Conservation (phyloP, 2,797 vertebrate genomes). For the Lerista edwardsae region DNA sequence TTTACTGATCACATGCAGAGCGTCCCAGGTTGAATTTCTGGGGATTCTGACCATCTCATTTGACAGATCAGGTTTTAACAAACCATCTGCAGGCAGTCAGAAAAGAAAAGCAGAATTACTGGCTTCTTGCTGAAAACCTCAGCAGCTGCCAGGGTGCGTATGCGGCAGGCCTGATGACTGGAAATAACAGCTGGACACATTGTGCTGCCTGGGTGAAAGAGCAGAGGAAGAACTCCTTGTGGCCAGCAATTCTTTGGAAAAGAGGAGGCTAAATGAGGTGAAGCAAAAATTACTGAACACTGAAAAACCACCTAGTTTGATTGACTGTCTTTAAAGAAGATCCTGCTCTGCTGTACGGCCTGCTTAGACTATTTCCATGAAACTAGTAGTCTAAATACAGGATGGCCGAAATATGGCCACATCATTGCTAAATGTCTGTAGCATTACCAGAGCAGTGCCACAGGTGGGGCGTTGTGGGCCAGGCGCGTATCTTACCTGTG, state of each 20-base stretch:
- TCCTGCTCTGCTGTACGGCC: not conserved
- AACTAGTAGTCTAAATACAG: not conserved
- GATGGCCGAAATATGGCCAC: not conserved
- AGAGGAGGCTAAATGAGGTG: conserved; percentile 61
- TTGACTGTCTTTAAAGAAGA: not conserved
- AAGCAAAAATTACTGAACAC: conserved; percentile 51
- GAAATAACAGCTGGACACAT: conserved; percentile 69
- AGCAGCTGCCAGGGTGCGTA: conserved; percentile 82
- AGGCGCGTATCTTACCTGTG: no score
- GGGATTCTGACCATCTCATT: conserved; percentile 13
- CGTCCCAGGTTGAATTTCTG: no score
- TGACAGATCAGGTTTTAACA: conserved; percentile 75
- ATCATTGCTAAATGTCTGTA: not conserved
- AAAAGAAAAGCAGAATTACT: conserved; percentile 76
- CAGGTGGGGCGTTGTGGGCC: no score
- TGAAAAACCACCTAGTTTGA: conserved; percentile 33
- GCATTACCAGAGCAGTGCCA: no score
- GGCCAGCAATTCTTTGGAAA: conserved; percentile 53
- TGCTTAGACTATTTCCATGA: not conserved
- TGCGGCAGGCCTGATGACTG: conserved; percentile 72
- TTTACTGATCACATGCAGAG: no score
- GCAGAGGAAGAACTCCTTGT: conserved; percentile 30
- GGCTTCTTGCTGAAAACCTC: conserved; percentile 75
- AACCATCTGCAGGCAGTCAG: conserved; percentile 82
- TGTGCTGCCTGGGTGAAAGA: conserved; percentile 61